A percentile compares a stretch with the other conserved stretches of the same genome.
phyloP scores from a whole-genome alignment of 1,140 invertebrate species.

The Diorhabda elongata region DNA sequence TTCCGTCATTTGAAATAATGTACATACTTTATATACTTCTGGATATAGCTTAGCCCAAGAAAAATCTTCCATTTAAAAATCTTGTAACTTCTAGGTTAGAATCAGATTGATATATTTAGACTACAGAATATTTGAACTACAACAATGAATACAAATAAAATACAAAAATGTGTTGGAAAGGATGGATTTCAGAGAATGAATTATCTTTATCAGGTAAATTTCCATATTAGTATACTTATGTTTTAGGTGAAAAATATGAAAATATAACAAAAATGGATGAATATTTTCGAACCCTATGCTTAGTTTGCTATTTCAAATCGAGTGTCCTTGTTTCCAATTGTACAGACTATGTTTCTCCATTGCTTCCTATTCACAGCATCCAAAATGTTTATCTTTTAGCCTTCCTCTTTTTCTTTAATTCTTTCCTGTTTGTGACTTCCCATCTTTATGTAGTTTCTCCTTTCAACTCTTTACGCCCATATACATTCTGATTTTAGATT shows the following conservation, averaged over 20 bases:
- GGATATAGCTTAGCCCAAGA: constrained; percentile 39
- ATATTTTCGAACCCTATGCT: not conserved
- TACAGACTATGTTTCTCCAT: too few species aligned
- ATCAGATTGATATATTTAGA: too few species aligned
- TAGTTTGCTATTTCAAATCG: not conserved
- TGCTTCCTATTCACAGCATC: too few species aligned
- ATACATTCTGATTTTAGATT: too few species aligned
- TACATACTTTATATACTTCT: constrained; percentile 41
- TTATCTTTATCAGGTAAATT: constrained; percentile 54
- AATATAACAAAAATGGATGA: too few species aligned
- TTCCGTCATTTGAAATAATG: constrained; percentile 34
- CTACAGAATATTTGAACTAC: too few species aligned
- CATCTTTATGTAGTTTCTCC: not conserved
- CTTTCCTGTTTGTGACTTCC: not conserved
- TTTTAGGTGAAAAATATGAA: not conserved
- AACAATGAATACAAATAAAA: not conserved
- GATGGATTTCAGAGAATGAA: constrained; percentile 56
- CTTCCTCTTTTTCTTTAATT: not conserved
- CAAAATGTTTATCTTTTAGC: not conserved
- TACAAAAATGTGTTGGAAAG: constrained; percentile 45
- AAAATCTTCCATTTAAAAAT: constrained; percentile 19
- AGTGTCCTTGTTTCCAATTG: not conserved
- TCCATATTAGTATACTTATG: not conserved
- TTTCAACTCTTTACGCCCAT: too few species aligned
- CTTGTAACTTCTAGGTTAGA: too few species aligned